Evolutionary conservation across 2,888 invertebrate species (phyloP), one percentile per base, ranked within the genome.

Genomic region (Crioceris asparagi): DNA sequence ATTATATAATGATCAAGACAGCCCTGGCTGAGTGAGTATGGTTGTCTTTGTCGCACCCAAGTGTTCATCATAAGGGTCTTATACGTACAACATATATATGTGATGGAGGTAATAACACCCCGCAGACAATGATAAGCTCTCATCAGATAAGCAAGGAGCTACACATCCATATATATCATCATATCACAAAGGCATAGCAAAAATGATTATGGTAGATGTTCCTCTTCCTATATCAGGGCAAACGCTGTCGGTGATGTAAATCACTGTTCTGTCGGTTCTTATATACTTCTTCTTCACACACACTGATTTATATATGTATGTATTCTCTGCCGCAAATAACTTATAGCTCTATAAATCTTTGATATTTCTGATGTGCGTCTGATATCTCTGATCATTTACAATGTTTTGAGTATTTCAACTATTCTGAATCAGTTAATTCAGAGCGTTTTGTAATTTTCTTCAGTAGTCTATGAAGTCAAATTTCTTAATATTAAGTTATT

Each of bases 191-290:
- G 59, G 60, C 61, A 56, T 56, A 55, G 59, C 62, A 61, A 62
- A 63, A 63, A 62, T 63, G 63, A 63, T 63, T 63, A 63, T 60
- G 58, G 55, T 60, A 57, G 59, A 61, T 60, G 62, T 62, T 63
- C 62, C 61, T n/a, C n/a, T 63, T 62, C 62, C 62, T 60, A 58
- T 57, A 59, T 56, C 54, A 54, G 55, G 53, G 54, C 51, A n/a
- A 51, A 49, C 56, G 56, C 56, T 52, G 56, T 56, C 56, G 58
- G 59, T 59, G 59, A 59, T 59, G 60, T 59, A 57, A 59, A 60
- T 60, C 60, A 59, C 59, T n/a, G 59, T 58, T 58, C 58, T 60
- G 55, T 57, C 60, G 60, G 60, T 60, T 59, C 60, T 59, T 60
- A 57, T 54, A 54, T 52, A 51, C 54, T n/a, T 52, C 56, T 59